Conservation (phyloP, 35 echinoderm and acorn worm species). For the Heliocidaris erythrogramma region DNA sequence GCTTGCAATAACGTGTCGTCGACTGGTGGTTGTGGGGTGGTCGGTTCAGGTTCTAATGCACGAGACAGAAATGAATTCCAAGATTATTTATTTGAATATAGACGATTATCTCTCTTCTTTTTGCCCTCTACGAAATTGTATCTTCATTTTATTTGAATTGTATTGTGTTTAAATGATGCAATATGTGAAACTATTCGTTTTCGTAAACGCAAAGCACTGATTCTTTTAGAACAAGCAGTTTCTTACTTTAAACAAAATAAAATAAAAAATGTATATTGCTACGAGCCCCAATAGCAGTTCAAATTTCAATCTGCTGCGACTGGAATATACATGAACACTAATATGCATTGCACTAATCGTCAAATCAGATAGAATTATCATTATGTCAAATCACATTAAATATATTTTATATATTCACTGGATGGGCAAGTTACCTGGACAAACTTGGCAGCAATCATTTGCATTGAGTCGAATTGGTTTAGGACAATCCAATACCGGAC, state of each 20-base stretch:
- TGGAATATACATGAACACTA: not conserved
- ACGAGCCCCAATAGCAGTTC: no score
- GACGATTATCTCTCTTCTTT: no score
- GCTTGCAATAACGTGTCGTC: slow-evolving; percentile 70
- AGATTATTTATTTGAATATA: not conserved
- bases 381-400: not conserved
- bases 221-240: no score
- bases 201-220: no score
- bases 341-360: not conserved
- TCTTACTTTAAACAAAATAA: no score
- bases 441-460: slow-evolving; percentile 81
- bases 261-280: no score
- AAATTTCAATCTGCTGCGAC: no score
- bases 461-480: slow-evolving; percentile 73
- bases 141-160: no score
- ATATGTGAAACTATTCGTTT: no score
- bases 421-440: slow-evolving; percentile 64
- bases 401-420: no score
- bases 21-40: slow-evolving; percentile 48
- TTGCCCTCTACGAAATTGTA: no score
- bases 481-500: slow-evolving; percentile 69
- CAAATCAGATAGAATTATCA: not conserved
- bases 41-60: slow-evolving; percentile 68
- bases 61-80: not conserved
- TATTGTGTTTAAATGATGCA: no score